These are phyloP conservation scores for Myotis pilosus DNA, from an alignment of 2,797 vertebrate species.

Conservation along the genomic window DNA sequence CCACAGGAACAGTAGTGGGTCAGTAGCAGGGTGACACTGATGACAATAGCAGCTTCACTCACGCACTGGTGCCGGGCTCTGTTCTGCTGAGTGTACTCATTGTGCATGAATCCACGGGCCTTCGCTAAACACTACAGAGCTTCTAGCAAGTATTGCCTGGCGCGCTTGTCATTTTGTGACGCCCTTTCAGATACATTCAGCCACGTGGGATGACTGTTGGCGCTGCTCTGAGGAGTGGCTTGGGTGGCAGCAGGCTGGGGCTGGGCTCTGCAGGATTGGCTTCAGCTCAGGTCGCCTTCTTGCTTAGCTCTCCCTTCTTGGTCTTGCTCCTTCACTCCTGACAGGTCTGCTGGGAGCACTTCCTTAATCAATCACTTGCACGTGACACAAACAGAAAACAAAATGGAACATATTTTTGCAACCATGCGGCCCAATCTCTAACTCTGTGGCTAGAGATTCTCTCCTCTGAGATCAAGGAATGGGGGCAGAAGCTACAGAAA, in stretches of 20 bases:
- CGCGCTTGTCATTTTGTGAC: background rate
- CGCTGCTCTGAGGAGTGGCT: background rate
- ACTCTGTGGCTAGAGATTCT: background rate
- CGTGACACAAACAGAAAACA: background rate
- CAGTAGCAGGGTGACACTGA: background rate
- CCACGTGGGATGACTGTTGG: background rate
- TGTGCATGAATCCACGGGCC: background rate
- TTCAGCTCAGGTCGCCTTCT: background rate
- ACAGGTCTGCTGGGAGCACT: background rate
- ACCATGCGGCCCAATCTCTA: background rate
- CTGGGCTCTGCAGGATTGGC: background rate
- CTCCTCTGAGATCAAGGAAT: background rate
- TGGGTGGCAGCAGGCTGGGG: rapidly evolving
- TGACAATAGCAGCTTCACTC: background rate
- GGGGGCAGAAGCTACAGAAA: background rate
- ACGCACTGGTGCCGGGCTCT: background rate
- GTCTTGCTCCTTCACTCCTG: background rate
- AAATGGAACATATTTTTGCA: background rate
- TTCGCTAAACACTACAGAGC: background rate
- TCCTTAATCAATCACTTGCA: background rate
- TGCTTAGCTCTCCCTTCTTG: no score
- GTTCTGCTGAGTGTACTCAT: background rate
- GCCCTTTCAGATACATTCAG: rapidly evolving
- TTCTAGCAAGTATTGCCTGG: background rate
- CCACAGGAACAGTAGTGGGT: background rate